phyloP scores from a whole-genome alignment of 2,888 invertebrate genomes.

The Zygothrica quintamaculata region DNA sequence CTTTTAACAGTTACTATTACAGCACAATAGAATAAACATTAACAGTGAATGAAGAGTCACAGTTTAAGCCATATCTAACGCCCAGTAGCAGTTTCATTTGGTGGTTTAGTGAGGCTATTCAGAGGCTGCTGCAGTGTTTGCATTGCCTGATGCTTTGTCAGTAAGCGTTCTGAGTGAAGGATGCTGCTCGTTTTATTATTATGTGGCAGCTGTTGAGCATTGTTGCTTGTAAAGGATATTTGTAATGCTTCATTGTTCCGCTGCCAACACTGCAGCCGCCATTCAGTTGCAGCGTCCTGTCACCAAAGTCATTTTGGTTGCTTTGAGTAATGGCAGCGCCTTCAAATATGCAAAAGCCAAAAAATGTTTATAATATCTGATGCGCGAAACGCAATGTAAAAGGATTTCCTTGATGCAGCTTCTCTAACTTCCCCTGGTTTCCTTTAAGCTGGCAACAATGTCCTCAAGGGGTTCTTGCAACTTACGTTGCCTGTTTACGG shows the following conservation, averaged over 20 bases:
- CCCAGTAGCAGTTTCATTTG: neutral
- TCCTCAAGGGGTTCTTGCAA: constrained; percentile 29
- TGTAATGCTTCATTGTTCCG: constrained; percentile 69
- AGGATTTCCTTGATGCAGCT: constrained; percentile 56
- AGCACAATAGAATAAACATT: neutral
- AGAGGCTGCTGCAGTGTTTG: constrained; percentile 16
- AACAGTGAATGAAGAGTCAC: neutral
- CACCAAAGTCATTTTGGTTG: constrained; percentile 55
- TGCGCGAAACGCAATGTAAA: constrained; percentile 47
- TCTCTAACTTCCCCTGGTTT: constrained; percentile 7
- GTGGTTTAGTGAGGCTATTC: neutral
- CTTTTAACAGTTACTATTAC: no score
- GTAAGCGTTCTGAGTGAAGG: constrained; percentile 47
- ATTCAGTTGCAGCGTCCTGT: constrained; percentile 32
- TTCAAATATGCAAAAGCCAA: constrained; percentile 72
- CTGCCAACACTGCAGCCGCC: constrained; percentile 26
- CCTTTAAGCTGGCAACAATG: constrained; percentile 25
- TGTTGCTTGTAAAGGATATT: constrained; percentile 53
- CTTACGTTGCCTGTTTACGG: constrained; percentile 16
- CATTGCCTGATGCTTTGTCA: constrained; percentile 43
- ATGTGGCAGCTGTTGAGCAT: constrained; percentile 59
- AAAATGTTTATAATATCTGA: constrained; percentile 74
- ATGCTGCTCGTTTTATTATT: constrained; percentile 66
- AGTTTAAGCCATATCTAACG: neutral
- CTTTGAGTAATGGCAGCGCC: constrained; percentile 61